Base-by-base conservation (phyloP, 2,888 invertebrate species). In the Cheilosia urbana region DNA sequence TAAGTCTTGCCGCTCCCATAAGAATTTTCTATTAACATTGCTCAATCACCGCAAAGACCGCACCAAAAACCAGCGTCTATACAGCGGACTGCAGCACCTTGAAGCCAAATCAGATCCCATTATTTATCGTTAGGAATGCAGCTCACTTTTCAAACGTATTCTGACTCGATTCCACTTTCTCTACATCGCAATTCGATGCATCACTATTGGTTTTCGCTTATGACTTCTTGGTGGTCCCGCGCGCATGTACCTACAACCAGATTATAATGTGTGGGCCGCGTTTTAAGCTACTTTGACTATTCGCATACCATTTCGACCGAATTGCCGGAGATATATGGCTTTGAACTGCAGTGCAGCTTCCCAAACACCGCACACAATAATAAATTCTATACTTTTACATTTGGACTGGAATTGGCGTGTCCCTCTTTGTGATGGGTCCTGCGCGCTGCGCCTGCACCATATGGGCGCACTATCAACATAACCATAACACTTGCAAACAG, bases 401-500 rank as follows among this genome's bases (percentile, higher is more conserved):
- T 80, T 65, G 65, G 51, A 62, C 65, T 55, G 37, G 40, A 69
- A 75, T 58, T 80, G 69, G 45, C 49, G 69, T 75, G 75, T 60
- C 65, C 58, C 69, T 40, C 75, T 75, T 66, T 49, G 66, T 49
- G n/a, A n/a, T n/a, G 47, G 60, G 60, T 62, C 72, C 78, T 66
- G 75, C 24, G 24, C 21, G n/a, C 21, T 30, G 30, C 30, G 30
- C 30, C 30, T 30, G 30, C 45, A 27, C 85, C 72, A 85, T 85
- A 85, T 85, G 85, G 76, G 30, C 62, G 17, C 55, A 30, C 30
- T 2, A 30, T 66, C 68, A 55, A 62, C 51, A 75, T 80, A 65
- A 66, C 53, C 76, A 80, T 66, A 76, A 84, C 80, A 80, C 84
- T 80, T 76, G 72, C 81, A 81, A 72, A 72, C 85, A 81, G 71